phyloP scores from a whole-genome alignment of 2,888 invertebrate species.

The Trilocha varians region DNA sequence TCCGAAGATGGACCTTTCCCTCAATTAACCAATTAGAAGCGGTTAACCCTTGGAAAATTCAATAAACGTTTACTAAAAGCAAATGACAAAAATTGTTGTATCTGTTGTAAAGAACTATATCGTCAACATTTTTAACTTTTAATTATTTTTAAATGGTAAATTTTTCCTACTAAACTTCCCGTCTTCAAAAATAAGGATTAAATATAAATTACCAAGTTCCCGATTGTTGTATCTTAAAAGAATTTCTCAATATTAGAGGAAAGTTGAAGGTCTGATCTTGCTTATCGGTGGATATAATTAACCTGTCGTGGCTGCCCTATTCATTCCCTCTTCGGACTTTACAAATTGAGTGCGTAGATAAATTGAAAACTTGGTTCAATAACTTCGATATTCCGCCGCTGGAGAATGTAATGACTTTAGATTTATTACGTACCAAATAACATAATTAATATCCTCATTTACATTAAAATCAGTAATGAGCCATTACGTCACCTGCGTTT shows the following conservation, averaged over 20 bases:
- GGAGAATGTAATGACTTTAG: neutral
- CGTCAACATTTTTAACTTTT: neutral
- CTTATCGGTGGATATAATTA: neutral
- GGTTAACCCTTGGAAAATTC: constrained; percentile 38
- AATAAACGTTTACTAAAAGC: constrained; percentile 32
- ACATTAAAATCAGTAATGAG: no score
- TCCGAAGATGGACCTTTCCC: constrained; percentile 35
- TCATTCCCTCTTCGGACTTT: neutral
- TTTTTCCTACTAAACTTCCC: neutral
- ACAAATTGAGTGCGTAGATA: neutral
- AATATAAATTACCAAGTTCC: neutral
- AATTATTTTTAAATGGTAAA: neutral
- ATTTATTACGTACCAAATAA: neutral
- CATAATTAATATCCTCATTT: no score
- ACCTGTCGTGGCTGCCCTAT: neutral
- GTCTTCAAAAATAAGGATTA: neutral
- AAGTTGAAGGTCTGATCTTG: neutral
- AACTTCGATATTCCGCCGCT: neutral
- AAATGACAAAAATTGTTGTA: constrained; percentile 14
- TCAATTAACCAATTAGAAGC: constrained; percentile 40
- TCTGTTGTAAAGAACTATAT: no score
- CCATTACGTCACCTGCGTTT: no score
- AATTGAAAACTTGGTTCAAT: neutral
- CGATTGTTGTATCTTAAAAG: neutral
- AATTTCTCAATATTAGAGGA: neutral